phyloP scores from a whole-genome alignment of 2,888 invertebrate genomes.

The Microctonus hyperodae region DNA sequence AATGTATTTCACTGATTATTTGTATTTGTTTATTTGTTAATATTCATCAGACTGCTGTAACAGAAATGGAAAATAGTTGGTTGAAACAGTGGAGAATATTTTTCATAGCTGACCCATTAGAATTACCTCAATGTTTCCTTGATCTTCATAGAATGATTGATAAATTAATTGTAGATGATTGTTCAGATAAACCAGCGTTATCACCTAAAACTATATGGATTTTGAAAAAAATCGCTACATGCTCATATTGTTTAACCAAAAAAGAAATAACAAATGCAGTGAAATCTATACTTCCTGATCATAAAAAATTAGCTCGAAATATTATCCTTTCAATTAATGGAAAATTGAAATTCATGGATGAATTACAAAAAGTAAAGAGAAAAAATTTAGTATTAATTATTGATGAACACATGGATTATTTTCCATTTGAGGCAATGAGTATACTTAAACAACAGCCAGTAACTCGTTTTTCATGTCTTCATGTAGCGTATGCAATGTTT shows the following conservation, averaged over 20 bases:
- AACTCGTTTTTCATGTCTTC: conserved; percentile 77
- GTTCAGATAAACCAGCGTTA: conserved; percentile 40
- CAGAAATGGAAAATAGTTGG: conserved; percentile 70
- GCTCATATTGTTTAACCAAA: conserved; percentile 56
- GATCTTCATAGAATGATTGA: conserved; percentile 66
- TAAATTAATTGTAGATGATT: conserved; percentile 61
- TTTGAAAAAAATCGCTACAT: conserved; percentile 62
- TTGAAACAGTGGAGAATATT: conserved; percentile 71
- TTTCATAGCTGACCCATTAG: conserved; percentile 68
- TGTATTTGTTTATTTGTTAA: conserved; percentile 11
- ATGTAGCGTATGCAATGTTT: conserved; percentile 71
- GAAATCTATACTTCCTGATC: conserved; percentile 56
- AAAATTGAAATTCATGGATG: conserved; percentile 39
- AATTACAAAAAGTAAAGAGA: conserved; percentile 64
- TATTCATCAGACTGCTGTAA: conserved; percentile 67
- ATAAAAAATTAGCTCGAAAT: conserved; percentile 52
- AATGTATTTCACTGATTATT: conserved; percentile 16
- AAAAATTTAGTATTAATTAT: conserved; percentile 73
- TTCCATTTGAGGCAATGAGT: conserved; percentile 82
- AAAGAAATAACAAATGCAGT: conserved; percentile 62
- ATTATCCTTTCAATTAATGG: conserved; percentile 55
- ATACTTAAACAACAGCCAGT: conserved; percentile 73
- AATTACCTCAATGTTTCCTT: conserved; percentile 61
- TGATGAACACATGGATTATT: conserved; percentile 76
- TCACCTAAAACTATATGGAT: conserved; percentile 58